Conservation (phyloP, 2,113 vertebrate genomes). For the Mixornis gularis region DNA sequence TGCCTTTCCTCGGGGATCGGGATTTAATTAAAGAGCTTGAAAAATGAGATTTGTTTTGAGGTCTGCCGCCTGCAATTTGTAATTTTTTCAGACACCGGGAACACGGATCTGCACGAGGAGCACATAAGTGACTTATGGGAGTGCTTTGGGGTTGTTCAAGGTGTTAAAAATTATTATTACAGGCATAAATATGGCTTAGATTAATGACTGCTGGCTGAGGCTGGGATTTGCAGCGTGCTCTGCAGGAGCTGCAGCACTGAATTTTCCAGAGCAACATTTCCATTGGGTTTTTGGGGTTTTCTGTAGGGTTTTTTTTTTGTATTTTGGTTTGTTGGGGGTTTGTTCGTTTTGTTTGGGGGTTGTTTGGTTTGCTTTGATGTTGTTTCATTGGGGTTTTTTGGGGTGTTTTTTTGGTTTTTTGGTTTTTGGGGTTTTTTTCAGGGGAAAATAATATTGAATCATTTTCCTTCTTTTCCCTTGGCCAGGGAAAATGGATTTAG, state of each 20-base stretch:
- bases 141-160: background rate
- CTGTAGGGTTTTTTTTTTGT: background rate
- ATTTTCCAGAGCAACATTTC: background rate
- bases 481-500: background rate
- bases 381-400: background rate
- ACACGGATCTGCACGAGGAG: accelerated
- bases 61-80: background rate
- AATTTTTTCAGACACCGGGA: background rate
- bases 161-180: background rate
- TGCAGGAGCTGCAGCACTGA: background rate
- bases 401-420: background rate
- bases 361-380: background rate
- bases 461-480: background rate
- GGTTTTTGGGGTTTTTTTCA: background rate
- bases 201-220: background rate
- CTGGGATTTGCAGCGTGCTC: background rate
- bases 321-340: background rate
- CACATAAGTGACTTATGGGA: background rate
- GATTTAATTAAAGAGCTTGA: background rate
- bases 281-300: background rate
- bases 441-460: too few species aligned
- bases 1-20: background rate
- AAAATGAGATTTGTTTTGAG: background rate
- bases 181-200: background rate
- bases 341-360: background rate